Conservation (phyloP, 2,113 vertebrate species). For the Xenus cinereus region DNA sequence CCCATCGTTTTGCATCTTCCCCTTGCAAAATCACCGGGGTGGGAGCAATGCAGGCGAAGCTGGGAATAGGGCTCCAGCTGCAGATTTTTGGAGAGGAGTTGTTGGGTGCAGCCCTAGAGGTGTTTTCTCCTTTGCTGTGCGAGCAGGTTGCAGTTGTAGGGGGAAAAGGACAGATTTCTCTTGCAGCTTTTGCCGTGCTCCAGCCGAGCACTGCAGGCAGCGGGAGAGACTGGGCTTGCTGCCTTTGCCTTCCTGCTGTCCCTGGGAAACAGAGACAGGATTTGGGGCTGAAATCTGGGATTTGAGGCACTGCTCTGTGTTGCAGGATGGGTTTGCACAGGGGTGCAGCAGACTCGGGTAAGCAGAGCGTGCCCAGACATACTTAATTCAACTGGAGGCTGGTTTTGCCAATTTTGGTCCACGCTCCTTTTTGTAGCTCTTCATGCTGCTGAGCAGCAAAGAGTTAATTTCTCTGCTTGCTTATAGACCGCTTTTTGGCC, state of each 20-base stretch:
- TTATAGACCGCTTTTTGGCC: neutral
- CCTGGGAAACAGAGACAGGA: neutral
- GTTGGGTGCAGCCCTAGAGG: neutral
- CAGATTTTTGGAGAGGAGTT: neutral
- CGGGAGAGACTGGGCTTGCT: neutral
- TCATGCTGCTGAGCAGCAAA: neutral
- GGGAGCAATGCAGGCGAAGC: neutral
- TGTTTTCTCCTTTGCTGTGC: neutral
- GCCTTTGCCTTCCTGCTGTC: neutral
- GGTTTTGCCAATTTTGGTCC: neutral
- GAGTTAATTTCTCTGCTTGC: conserved; percentile 16
- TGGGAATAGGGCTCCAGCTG: neutral
- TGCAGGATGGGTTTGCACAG: neutral
- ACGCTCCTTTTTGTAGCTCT: neutral
- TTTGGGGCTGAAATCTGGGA: conserved; percentile 25
- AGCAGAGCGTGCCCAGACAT: neutral
- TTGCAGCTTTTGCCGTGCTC: neutral
- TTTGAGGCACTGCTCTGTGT: neutral
- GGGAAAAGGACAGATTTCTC: neutral
- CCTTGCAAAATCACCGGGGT: neutral
- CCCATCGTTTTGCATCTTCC: neutral
- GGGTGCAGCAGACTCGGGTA: neutral
- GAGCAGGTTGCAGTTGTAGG: neutral
- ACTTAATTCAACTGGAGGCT: neutral
- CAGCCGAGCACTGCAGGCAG: accelerated